Conservation (phyloP, 37 sponge, comb jelly and placozoan species). For the Aplysina aerophoba region DNA sequence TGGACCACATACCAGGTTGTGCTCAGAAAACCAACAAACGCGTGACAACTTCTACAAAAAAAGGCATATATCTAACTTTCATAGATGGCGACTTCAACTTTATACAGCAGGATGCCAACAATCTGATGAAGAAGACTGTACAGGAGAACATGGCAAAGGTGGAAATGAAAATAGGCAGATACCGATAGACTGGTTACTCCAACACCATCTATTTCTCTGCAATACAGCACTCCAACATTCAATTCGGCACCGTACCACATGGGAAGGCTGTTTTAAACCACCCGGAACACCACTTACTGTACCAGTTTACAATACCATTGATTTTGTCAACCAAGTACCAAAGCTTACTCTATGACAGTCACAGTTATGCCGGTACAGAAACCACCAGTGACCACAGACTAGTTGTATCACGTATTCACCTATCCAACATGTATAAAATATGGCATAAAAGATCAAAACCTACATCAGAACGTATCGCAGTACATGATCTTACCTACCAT, state of each 20-base stretch:
- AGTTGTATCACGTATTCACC: background rate
- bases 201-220: slow-evolving; percentile 11
- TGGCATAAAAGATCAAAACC: background rate
- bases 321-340: background rate
- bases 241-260: slow-evolving; percentile 16
- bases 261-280: slow-evolving; percentile 4
- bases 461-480: background rate
- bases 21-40: slow-evolving; percentile 7
- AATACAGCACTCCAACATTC: slow-evolving; percentile 25
- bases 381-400: slow-evolving; percentile 5
- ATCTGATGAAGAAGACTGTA: background rate
- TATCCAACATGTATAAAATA: background rate
- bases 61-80: slow-evolving; percentile 19
- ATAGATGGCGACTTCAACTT: slow-evolving; percentile 16
- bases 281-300: background rate
- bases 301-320: background rate
- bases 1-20: slow-evolving; percentile 19
- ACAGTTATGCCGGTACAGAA: background rate
- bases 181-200: background rate
- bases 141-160: slow-evolving; percentile 13
- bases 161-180: slow-evolving; percentile 6
- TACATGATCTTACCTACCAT: slow-evolving; percentile 1
- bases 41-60: slow-evolving; percentile 23
- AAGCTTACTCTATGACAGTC: background rate
- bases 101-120: background rate